Base-by-base conservation (phyloP, 2,797 vertebrate species). In the Eulemur coronatus region DNA sequence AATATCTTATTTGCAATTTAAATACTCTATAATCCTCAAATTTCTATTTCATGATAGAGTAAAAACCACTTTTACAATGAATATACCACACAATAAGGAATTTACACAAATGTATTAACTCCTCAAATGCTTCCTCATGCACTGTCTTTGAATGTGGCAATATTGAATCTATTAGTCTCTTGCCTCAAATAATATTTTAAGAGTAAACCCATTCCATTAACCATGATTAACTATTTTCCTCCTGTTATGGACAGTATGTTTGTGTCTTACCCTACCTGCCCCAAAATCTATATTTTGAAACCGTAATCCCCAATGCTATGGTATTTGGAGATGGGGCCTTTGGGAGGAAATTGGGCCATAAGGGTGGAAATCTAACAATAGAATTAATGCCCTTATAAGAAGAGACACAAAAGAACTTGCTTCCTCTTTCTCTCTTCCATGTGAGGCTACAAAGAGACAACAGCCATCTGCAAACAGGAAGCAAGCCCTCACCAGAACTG, bases 1-100 rank as follows among this genome's bases (percentile, higher is more conserved):
- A 97, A 89, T 92, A 94, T 41, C 82, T 89, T 87, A 95, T 97
- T 95, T 96, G 94, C 95, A 97, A 94, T 95, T 89, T 96, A 97
- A 92, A 96, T 96, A 80, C 38, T 63, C 46, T 82, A 43, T 35
- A 70, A 28, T 65, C 76, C 59, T 96, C 79, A 78, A n/a, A 73
- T 91, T 96, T 81, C 91, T 94, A 55, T 84, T 95, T 91, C 73
- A 79, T 61, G 18, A 92, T n/a, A 2, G n/a, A 96, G 18, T 55
- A 89, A 93, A 43, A 95, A 81, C 50, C 41, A 94, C n/a, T 41
- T 94, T 79, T 57, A 69, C 43, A 70, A 72, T 88, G 35, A 94
- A 41, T 59, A 41, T 59, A 30, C 6, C 7, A 82, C 26, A 33
- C 6, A 67, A 48, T 75, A 89, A 91, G 7, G 9, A 86, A 76